Evolutionary conservation across 2,797 vertebrate genomes (phyloP).

Genomic region (Capromys pilorides): DNA sequence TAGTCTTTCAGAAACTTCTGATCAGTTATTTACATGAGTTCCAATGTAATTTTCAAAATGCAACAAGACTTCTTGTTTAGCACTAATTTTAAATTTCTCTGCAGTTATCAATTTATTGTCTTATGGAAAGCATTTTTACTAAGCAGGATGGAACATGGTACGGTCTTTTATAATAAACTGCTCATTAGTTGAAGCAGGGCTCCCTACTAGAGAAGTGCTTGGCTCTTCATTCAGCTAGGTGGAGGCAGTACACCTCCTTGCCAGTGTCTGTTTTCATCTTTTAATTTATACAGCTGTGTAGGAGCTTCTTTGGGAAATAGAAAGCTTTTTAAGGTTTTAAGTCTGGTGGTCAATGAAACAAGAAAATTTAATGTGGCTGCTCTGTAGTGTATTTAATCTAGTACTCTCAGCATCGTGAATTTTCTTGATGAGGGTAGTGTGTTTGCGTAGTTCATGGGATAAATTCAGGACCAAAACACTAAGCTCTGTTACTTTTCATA

Average conservation of each 20-base stretch:
- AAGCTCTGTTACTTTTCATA: background rate
- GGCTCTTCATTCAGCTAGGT: background rate
- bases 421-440: background rate
- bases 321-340: background rate
- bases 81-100: constrained; percentile 25
- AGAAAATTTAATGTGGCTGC: background rate
- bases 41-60: constrained; percentile 61
- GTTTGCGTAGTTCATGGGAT: background rate
- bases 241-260: background rate
- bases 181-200: background rate
- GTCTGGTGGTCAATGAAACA: background rate
- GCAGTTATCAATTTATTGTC: background rate
- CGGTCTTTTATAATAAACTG: background rate
- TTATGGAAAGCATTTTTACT: constrained; percentile 19
- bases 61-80: constrained; percentile 4
- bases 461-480: background rate
- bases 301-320: background rate
- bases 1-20: constrained; percentile 59
- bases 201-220: background rate
- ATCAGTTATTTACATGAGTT: constrained; percentile 64
- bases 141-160: background rate
- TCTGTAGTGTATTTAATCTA: background rate
- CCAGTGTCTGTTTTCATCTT: background rate
- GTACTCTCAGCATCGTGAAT: background rate
- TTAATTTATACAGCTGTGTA: background rate